Evolutionary conservation across 2,888 invertebrate species (phyloP).

Genomic region (Phragmatobia fuliginosa): DNA sequence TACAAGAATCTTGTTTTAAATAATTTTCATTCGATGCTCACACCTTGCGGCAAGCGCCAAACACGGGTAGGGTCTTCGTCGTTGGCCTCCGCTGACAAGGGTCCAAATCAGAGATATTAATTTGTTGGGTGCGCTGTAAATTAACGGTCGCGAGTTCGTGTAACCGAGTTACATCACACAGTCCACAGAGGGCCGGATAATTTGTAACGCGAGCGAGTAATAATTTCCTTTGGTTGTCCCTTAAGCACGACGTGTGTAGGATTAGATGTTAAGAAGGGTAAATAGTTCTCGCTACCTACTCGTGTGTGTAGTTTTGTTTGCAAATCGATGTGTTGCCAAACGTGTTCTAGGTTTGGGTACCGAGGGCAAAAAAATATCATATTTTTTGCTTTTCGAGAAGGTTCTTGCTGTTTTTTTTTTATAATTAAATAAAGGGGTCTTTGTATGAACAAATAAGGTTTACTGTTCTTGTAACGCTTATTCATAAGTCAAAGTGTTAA

Average conservation of each 20-base stretch:
- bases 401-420: not conserved
- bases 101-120: conserved; percentile 85
- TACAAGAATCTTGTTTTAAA: not conserved
- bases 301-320: conserved; percentile 5
- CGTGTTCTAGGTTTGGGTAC: not conserved
- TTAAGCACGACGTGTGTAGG: conserved; percentile 57
- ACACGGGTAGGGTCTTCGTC: conserved; percentile 55
- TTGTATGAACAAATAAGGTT: not conserved
- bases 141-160: conserved; percentile 78
- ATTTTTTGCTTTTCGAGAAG: not conserved
- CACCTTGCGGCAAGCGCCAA: conserved; percentile 51
- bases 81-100: conserved; percentile 77
- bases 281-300: conserved; percentile 16
- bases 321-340: not conserved
- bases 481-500: not conserved
- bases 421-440: not conserved
- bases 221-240: conserved; percentile 70
- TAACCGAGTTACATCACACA: conserved; percentile 73
- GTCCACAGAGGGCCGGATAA: conserved; percentile 68
- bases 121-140: conserved; percentile 82
- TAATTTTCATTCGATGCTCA: conserved; percentile 28
- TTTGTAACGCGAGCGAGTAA: conserved; percentile 78
- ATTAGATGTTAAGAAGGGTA: conserved; percentile 56
- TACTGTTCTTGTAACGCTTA: too few species aligned
- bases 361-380: not conserved